Base-by-base conservation (phyloP, 2,113 vertebrate species). In the Piprites chloris region DNA sequence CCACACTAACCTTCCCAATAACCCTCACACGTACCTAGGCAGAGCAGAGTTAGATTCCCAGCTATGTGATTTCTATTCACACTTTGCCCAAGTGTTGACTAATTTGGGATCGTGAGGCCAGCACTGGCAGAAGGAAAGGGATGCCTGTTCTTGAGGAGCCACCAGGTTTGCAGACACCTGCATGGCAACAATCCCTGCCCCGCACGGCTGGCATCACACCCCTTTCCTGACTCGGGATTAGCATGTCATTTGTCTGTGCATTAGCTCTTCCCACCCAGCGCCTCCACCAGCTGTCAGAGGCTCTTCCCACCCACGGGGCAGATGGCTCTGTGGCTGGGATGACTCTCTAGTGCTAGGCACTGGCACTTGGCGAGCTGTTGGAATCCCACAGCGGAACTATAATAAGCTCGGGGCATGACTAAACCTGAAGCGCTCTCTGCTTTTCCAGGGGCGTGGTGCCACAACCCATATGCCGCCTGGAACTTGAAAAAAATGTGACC, bases 341-440 rank as follows among this genome's bases (percentile, higher is more conserved):
- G 72, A 50, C 71, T 53, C 4, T 20, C 49, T 63, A 32, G 37
- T 12, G 75, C 62, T 5, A 77, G 74, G 87, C 90, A 18, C 42
- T 49, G 13, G 6, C 61, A 53, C 56, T 52, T 27, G 73, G 63
- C 65, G 67, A 35, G 67, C 27, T 35, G n/a, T 14, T 84, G 90
- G 93, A 93, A 93, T 87, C 89, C 91, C 87, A 85, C 66, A 49
- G 41, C n/a, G 24, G 28, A 42, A 35, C 92, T 90, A 90, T 80
- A 90, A 93, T 71, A 95, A 96, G 82, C 87, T 69, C 32, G 6
- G 42, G 72, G 67, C 75, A 93, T 71, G 93, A 95, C 75, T 94
- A 83, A 93, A 87, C 74, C 74, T 39, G 58, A 83, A 91, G 42
- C 2, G 1, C 75, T 50, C 30, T 44, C 85, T 66, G 11, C 67